Conservation (phyloP, 2,888 invertebrate species). For the Limenitis camilla region DNA sequence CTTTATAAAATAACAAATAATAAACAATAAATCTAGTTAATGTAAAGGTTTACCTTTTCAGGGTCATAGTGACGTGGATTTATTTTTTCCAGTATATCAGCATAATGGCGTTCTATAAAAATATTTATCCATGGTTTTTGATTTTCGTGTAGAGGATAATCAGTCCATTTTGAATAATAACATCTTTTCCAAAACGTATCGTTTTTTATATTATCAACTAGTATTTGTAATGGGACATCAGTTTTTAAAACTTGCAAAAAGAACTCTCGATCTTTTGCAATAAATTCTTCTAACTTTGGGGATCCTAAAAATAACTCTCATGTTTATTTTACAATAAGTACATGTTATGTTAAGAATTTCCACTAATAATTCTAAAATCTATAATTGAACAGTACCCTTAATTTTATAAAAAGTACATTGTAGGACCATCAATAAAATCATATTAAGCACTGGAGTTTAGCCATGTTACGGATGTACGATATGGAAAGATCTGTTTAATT, state of each 20-base stretch:
- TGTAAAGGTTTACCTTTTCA: conserved; percentile 47
- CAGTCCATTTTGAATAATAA: conserved; percentile 52
- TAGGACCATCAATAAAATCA: too few relatives aligned
- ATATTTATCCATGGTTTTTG: conserved; percentile 59
- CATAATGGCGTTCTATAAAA: conserved; percentile 62
- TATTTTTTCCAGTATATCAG: conserved; percentile 62
- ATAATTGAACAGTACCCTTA: too few relatives aligned
- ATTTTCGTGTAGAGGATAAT: conserved; percentile 38
- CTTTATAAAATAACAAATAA: too few relatives aligned
- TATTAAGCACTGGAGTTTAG: too few relatives aligned
- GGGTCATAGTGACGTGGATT: conserved; percentile 67
- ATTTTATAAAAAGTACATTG: too few relatives aligned
- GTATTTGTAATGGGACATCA: conserved; percentile 53
- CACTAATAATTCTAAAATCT: too few relatives aligned
- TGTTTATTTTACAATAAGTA: too few relatives aligned
- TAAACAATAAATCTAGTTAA: background rate
- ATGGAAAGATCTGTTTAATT: too few relatives aligned
- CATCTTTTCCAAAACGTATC: conserved; percentile 68
- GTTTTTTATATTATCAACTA: conserved; percentile 63
- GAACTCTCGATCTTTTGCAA: conserved; percentile 57
- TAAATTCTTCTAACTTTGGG: conserved; percentile 50
- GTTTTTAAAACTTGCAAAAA: conserved; percentile 59
- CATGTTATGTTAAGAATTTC: too few relatives aligned
- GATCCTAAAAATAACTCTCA: conserved; percentile 39
- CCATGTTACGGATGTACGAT: too few relatives aligned